Conservation (phyloP, 2,888 invertebrate species). For the Nipponacmea schrenckii region DNA sequence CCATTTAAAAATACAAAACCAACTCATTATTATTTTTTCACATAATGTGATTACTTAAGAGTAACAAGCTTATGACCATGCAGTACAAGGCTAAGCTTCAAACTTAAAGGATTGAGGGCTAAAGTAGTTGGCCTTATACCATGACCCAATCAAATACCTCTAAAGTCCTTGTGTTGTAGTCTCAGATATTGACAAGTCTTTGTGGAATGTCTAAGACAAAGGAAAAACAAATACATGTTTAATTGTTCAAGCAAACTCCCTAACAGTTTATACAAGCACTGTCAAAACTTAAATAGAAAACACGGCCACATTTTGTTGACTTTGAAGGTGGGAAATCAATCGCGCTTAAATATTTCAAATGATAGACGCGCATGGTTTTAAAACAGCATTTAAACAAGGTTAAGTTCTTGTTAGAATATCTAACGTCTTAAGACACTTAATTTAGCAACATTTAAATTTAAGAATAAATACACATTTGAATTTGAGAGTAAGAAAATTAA, state of each 20-base stretch:
- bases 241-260: conserved; percentile 28
- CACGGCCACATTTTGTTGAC: conserved; percentile 17
- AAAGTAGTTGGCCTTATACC: not conserved
- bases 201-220: conserved; percentile 22
- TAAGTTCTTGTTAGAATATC: not conserved
- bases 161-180: not conserved
- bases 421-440: not conserved
- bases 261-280: conserved; percentile 27
- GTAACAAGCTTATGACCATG: too few relatives aligned
- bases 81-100: too few relatives aligned
- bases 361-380: conserved; percentile 8
- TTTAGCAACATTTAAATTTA: not conserved
- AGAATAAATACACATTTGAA: not conserved
- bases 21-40: too few relatives aligned
- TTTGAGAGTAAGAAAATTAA: too few relatives aligned
- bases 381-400: not conserved
- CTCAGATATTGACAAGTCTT: not conserved
- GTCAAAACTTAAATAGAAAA: conserved; percentile 22
- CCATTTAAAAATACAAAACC: too few relatives aligned
- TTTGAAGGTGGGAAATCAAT: conserved; percentile 21
- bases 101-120: not conserved
- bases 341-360: conserved; percentile 18
- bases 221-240: conserved; percentile 23
- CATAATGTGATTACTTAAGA: too few relatives aligned
- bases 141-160: conserved; percentile 1